Evolutionary conservation across 2,113 vertebrate species (phyloP), one percentile per base, ranked within the genome.

Genomic region (Girardinichthys multiradiatus): DNA sequence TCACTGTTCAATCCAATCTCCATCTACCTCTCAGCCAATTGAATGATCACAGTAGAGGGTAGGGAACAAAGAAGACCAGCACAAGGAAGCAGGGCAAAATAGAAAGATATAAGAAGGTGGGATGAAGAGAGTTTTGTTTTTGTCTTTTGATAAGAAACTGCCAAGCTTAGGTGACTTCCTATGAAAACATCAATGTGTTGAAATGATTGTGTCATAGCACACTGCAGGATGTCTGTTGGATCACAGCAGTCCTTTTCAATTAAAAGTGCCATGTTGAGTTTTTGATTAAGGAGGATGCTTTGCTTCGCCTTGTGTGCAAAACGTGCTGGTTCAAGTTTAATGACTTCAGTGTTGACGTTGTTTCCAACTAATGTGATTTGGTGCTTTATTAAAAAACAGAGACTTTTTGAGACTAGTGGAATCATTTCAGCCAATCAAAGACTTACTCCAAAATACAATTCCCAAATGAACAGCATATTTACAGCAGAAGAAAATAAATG

Each of bases 21-120:
- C 81, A 74, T 91, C 85, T 80, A 45, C n/a, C 79, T 90, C 90
- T 88, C 78, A 76, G 77, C 83, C 90, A 91, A 86, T 94, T 93
- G 92, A 85, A 90, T 90, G 84, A 89, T 91, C 83, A 82, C 75
- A 72, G 35, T 65, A 19, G 19, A 77, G 64, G 66, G 74, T 26
- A 76, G 70, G 37, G 58, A 57, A 58, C 62, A 72, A 70, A 69
- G 2, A 58, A 59, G 24, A n/a, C 48, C 21, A 62, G 57, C 54
- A 54, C 66, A 17, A 57, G 33, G 59, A 35, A 76, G 58, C 62
- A 63, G 48, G 30, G 39, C 27, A n/a, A 62, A 31, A 28, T 42
- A 61, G 57, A 74, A 65, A 59, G 48, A 29, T 11, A 26, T 61
- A 21, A 27, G 28, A 33, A 59, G 59, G 19, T 59, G 30, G 61